Conservation (phyloP, 2,113 vertebrate genomes). For the Siniperca chuatsi region DNA sequence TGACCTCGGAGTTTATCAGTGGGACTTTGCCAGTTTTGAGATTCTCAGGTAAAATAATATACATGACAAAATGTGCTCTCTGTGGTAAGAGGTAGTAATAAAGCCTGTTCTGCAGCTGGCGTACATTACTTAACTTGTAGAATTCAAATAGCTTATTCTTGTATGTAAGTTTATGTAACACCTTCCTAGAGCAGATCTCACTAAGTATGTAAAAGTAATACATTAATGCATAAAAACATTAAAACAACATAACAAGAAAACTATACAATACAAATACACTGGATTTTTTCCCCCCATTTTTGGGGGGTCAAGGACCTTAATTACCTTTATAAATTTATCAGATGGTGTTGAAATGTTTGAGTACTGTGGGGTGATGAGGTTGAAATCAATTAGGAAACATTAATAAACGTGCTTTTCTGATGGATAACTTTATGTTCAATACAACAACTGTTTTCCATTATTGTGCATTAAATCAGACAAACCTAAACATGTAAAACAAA, state of each 20-base stretch:
- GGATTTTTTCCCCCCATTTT: too few relatives aligned
- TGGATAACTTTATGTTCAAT: too few relatives aligned
- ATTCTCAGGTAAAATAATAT: slow-evolving; percentile 89
- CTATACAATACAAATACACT: too few relatives aligned
- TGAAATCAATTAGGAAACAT: too few relatives aligned
- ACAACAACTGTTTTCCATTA: too few relatives aligned
- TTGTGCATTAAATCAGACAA: background rate
- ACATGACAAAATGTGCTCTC: background rate
- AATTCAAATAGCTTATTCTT: background rate
- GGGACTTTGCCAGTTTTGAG: slow-evolving; percentile 98
- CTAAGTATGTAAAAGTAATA: background rate
- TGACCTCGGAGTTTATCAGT: slow-evolving; percentile 96
- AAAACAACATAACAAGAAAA: too few relatives aligned
- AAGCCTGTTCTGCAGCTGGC: background rate
- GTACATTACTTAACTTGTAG: background rate
- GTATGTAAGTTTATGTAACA: background rate
- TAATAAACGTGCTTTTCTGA: too few relatives aligned
- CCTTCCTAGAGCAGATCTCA: background rate
- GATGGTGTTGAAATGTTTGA: background rate
- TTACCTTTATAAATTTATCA: too few relatives aligned
- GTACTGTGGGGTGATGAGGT: background rate
- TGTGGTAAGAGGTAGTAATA: background rate
- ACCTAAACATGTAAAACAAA: background rate
- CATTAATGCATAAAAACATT: too few relatives aligned
- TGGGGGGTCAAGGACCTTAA: too few relatives aligned